A percentile compares a stretch with the other conserved stretches of the same genome.
phyloP scores from a whole-genome alignment of 2,113 vertebrate species.

The Zapornia atra region DNA sequence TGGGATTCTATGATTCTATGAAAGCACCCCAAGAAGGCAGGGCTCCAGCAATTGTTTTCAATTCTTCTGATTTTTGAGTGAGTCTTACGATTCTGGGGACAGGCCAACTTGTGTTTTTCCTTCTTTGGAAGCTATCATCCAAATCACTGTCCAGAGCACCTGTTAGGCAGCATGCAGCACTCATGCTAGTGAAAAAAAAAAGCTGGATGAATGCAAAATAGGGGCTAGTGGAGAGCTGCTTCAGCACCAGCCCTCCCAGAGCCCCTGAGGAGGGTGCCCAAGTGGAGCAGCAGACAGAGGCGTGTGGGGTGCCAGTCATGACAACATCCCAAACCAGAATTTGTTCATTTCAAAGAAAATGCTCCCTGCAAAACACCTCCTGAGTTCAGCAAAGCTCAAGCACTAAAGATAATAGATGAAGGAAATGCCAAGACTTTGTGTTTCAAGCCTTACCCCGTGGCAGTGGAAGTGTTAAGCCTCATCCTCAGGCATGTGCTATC shows the following conservation, averaged over 20 bases:
- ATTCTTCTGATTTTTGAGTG: neutral
- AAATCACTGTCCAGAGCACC: neutral
- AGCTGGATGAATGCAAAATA: neutral
- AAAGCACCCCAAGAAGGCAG: neutral
- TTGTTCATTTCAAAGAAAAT: neutral
- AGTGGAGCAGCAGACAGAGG: neutral
- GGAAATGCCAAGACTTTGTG: neutral
- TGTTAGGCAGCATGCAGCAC: neutral
- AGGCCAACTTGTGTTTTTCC: neutral
- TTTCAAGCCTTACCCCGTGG: neutral
- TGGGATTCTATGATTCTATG: no score
- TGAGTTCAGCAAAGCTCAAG: neutral
- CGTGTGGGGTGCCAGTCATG: accelerated
- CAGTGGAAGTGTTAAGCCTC: neutral
- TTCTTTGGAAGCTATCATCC: neutral
- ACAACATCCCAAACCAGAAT: neutral
- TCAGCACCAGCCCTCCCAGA: neutral
- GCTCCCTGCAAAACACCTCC: neutral
- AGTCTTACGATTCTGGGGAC: neutral
- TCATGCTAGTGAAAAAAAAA: neutral
- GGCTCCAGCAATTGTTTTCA: neutral
- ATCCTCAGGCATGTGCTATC: neutral
- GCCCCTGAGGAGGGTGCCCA: neutral
- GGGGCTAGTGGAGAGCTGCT: neutral
- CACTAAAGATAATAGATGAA: neutral